Evolutionary conservation across 1,140 invertebrate genomes (phyloP).

Genomic region (Microplitis mediator): DNA sequence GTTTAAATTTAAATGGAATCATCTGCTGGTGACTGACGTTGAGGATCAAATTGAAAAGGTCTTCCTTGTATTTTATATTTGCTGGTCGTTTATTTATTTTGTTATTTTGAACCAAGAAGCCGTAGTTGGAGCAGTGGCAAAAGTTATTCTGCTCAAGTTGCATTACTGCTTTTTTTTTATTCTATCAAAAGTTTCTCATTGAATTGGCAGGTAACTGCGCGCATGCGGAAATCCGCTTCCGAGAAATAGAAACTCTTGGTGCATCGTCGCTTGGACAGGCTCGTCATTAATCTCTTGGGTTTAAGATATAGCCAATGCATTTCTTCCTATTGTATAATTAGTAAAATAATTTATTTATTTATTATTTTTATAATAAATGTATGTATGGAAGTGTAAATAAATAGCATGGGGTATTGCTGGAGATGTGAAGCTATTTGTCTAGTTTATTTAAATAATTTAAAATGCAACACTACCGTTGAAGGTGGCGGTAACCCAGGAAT

Average conservation of each 20-base stretch:
- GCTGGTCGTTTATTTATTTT: too few relatives aligned
- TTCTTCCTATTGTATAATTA: not conserved
- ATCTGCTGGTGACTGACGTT: not conserved
- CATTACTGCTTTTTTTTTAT: not conserved
- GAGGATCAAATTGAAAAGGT: not conserved
- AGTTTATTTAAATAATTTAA: too few relatives aligned
- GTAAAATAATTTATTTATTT: too few relatives aligned
- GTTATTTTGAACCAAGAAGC: too few relatives aligned
- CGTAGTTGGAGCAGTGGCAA: too few relatives aligned
- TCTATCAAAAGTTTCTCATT: not conserved
- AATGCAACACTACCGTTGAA: too few relatives aligned
- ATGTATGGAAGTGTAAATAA: too few relatives aligned
- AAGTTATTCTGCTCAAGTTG: too few relatives aligned
- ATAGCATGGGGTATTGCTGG: too few relatives aligned
- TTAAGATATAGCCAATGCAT: not conserved
- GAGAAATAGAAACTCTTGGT: slow-evolving; percentile 28
- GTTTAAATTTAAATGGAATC: not conserved
- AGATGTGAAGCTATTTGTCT: too few relatives aligned
- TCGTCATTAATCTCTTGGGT: not conserved
- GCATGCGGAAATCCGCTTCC: slow-evolving; percentile 27
- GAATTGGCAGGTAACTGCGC: slow-evolving; percentile 8
- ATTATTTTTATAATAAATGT: too few relatives aligned
- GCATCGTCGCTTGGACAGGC: not conserved
- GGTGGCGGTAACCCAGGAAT: not conserved
- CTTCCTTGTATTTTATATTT: not conserved